Conservation (phyloP, 2,888 invertebrate species). For the Choreutis nemorana region DNA sequence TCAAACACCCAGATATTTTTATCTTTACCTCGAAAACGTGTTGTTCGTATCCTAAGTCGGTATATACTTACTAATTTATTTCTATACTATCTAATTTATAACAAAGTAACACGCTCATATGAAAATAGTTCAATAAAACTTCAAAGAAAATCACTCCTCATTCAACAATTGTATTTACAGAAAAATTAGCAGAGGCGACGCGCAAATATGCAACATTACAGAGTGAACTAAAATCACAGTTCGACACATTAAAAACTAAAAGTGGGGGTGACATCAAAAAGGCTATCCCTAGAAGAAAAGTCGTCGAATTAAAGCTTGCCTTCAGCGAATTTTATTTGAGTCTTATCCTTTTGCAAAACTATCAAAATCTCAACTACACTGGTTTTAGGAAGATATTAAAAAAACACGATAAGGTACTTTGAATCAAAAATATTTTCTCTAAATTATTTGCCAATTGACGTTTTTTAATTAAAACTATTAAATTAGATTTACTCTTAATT, state of each 20-base stretch:
- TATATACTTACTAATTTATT: too few relatives aligned
- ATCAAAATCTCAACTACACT: slow-evolving; percentile 97
- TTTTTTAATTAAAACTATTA: too few relatives aligned
- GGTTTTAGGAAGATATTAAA: slow-evolving; percentile 99
- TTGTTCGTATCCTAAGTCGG: too few relatives aligned
- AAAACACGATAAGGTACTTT: slow-evolving; percentile 97
- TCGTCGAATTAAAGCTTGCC: slow-evolving; percentile 92
- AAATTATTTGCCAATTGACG: too few relatives aligned
- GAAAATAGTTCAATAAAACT: background rate
- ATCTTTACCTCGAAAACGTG: too few relatives aligned
- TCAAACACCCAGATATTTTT: too few relatives aligned
- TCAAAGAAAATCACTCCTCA: background rate
- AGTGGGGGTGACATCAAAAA: slow-evolving; percentile 50
- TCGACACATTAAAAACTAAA: slow-evolving; percentile 61
- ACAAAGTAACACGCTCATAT: background rate
- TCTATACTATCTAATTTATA: background rate
- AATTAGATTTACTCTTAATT: too few relatives aligned
- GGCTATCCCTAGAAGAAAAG: slow-evolving; percentile 77
- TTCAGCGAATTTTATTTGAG: slow-evolving; percentile 99
- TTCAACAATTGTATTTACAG: slow-evolving; percentile 59
- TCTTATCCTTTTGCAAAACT: slow-evolving; percentile 95
- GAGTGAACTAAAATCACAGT: slow-evolving; percentile 79
- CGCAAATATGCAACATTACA: slow-evolving; percentile 91
- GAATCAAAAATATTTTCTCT: background rate
- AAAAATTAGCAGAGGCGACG: slow-evolving; percentile 97